Evolutionary conservation across 2,113 vertebrate species (phyloP).

Genomic region (Centropus bengalensis): DNA sequence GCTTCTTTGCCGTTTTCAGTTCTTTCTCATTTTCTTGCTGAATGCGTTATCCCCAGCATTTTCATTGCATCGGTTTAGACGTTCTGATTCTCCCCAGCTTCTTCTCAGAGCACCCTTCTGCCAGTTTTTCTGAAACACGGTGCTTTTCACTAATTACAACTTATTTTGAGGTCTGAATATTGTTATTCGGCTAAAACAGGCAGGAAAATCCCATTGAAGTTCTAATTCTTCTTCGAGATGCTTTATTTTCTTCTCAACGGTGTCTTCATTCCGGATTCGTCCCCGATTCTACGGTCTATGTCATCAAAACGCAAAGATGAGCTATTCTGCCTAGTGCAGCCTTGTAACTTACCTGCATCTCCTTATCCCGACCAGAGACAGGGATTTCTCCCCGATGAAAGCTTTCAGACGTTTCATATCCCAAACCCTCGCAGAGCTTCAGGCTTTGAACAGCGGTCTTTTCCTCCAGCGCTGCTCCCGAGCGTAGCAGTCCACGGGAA

Average conservation of each 20-base stretch:
- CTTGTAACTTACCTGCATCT: not conserved
- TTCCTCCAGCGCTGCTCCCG: not conserved
- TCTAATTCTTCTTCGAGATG: not conserved
- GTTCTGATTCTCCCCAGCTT: not conserved
- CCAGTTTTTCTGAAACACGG: not conserved
- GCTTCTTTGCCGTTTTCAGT: accelerated
- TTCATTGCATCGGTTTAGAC: not conserved
- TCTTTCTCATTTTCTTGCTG: not conserved
- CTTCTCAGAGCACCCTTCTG: not conserved
- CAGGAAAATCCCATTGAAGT: not conserved
- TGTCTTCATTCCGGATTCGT: not conserved
- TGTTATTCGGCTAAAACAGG: not conserved
- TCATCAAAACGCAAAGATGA: not conserved
- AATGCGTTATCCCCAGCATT: not conserved
- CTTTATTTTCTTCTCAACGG: not conserved
- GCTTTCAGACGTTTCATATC: not conserved
- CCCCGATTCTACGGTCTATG: not conserved
- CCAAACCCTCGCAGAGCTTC: not conserved
- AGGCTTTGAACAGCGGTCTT: not conserved
- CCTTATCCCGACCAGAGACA: not conserved
- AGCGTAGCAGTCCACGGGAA: accelerated
- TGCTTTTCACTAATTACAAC: not conserved
- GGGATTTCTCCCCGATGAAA: not conserved
- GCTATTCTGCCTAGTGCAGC: not conserved
- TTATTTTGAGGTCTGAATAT: not conserved